These are phyloP conservation scores for Suillia variegata DNA, from an alignment of 2,888 invertebrate genomes.

Conservation along the genomic window DNA sequence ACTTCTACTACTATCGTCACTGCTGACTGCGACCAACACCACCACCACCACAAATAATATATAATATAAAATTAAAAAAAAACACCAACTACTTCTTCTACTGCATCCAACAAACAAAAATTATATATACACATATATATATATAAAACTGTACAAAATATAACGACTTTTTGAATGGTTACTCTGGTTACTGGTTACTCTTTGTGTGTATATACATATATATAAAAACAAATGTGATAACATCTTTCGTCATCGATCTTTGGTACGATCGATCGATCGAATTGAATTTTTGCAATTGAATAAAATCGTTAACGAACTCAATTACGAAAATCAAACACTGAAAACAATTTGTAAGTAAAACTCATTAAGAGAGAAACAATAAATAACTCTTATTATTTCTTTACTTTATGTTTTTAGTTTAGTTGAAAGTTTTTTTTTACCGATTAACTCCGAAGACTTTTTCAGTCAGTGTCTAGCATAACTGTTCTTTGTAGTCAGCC, in stretches of 20 bases:
- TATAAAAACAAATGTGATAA: constrained; percentile 2
- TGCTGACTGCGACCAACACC: constrained; percentile 6
- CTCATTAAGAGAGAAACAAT: constrained; percentile 31
- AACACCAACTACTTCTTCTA: neutral
- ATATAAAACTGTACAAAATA: constrained; percentile 13
- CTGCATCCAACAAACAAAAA: neutral
- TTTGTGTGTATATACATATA: neutral
- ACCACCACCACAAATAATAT: neutral
- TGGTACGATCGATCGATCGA: neutral
- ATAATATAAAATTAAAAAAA: too few species aligned
- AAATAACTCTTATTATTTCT: constrained; percentile 1
- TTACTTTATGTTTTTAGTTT: constrained; percentile 3
- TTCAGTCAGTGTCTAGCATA: constrained; percentile 15
- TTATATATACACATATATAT: neutral
- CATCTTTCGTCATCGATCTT: neutral
- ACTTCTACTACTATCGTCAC: constrained; percentile 9
- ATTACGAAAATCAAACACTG: constrained; percentile 20
- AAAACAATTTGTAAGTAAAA: constrained; percentile 52
- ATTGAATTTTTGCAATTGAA: constrained; percentile 6
- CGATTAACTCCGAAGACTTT: neutral
- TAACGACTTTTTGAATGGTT: constrained; percentile 25
- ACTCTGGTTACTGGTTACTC: too few species aligned
- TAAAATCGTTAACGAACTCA: neutral
- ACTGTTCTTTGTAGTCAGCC: constrained; percentile 1
- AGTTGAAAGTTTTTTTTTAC: neutral